phyloP scores from a whole-genome alignment of 2,888 invertebrate genomes.

The Lymantria monacha region DNA sequence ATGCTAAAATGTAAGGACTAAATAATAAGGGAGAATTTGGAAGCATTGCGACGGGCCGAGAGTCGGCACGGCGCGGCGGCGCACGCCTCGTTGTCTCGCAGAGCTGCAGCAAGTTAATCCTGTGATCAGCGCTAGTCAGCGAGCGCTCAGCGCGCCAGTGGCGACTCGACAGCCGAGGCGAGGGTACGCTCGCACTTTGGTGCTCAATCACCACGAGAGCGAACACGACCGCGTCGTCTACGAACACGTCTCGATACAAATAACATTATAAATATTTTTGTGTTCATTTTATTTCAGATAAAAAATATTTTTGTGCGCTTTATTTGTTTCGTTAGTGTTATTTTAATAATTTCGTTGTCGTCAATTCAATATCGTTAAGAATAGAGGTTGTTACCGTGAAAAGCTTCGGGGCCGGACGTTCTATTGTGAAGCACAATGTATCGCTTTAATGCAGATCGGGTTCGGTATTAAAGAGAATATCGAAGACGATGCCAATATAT shows the following conservation, averaged over 20 bases:
- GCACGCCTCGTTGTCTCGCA: slow-evolving; percentile 36
- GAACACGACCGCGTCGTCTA: slow-evolving; percentile 55
- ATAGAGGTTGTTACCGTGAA: slow-evolving; percentile 37
- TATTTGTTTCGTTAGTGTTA: slow-evolving; percentile 33
- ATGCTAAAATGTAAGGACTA: no score
- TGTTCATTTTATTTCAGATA: slow-evolving; percentile 11
- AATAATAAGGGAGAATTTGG: no score
- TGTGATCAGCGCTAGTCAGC: slow-evolving; percentile 14
- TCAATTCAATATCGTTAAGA: slow-evolving; percentile 27
- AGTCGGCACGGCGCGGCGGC: background rate
- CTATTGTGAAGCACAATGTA: slow-evolving; percentile 47
- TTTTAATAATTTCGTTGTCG: slow-evolving; percentile 18
- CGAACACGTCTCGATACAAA: slow-evolving; percentile 19
- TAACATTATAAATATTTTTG: slow-evolving; percentile 9
- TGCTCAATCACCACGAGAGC: slow-evolving; percentile 51
- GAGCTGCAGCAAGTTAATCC: slow-evolving; percentile 35
- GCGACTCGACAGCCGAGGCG: slow-evolving; percentile 59
- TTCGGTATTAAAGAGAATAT: slow-evolving; percentile 26
- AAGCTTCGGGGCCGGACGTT: slow-evolving; percentile 37
- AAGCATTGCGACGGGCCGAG: no score
- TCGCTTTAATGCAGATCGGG: slow-evolving; percentile 32
- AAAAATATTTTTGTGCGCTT: slow-evolving; percentile 10
- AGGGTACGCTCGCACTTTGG: slow-evolving; percentile 44
- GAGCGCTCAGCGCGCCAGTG: slow-evolving; percentile 45
- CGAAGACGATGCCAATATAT: slow-evolving; percentile 32